Conservation (phyloP, 2,113 vertebrate species). For the Leptobrachium leishanense region DNA sequence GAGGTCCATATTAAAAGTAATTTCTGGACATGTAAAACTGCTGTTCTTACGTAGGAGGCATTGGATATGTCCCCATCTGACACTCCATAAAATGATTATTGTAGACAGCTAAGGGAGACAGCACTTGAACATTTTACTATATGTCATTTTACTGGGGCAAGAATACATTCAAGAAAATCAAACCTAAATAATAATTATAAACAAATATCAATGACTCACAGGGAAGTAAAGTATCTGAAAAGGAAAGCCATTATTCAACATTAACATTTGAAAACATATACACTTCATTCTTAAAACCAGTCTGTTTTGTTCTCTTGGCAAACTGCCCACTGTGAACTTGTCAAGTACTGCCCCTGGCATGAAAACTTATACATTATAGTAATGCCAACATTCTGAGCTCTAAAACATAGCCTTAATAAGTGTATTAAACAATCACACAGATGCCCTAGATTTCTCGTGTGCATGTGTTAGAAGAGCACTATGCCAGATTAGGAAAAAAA, state of each 20-base stretch:
- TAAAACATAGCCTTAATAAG: constrained; percentile 44
- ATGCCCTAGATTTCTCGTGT: constrained; percentile 19
- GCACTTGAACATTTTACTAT: too few relatives aligned
- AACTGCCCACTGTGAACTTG: constrained; percentile 19
- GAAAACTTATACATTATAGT: neutral
- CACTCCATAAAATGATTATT: too few relatives aligned
- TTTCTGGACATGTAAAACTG: too few relatives aligned
- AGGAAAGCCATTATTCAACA: constrained; percentile 8
- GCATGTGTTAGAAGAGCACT: constrained; percentile 9
- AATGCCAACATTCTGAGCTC: constrained; percentile 35
- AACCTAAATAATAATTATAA: neutral
- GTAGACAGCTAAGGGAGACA: too few relatives aligned
- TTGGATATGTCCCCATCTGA: too few relatives aligned
- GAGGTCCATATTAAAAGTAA: too few relatives aligned
- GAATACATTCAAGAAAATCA: neutral
- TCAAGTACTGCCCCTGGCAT: constrained; percentile 33
- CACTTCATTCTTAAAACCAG: constrained; percentile 36
- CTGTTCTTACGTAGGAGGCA: too few relatives aligned
- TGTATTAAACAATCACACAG: constrained; percentile 22
- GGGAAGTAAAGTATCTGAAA: constrained; percentile 3
- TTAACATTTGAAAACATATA: constrained; percentile 4
- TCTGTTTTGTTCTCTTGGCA: constrained; percentile 29
- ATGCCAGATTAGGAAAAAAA: constrained; percentile 47
- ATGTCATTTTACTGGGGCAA: neutral
- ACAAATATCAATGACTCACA: constrained; percentile 15